These are phyloP conservation scores for Neocrepidodera transversa DNA, from an alignment of 2,888 invertebrate genomes.

Conservation along the genomic window DNA sequence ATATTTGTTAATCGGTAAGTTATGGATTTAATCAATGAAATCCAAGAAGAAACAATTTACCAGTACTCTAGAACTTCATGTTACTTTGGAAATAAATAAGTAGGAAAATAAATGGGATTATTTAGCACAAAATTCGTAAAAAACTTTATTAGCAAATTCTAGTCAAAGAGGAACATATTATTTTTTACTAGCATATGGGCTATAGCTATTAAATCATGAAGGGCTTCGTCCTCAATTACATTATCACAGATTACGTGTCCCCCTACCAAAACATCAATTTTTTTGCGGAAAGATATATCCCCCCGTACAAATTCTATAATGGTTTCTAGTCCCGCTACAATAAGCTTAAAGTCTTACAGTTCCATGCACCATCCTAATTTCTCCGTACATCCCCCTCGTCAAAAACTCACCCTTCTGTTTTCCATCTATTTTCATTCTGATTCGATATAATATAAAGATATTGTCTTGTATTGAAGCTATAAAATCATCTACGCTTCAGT, in stretches of 20 bases:
- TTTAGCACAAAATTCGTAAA: too few relatives aligned
- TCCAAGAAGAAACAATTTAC: too few relatives aligned
- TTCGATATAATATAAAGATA: constrained; percentile 47
- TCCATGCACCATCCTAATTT: constrained; percentile 40
- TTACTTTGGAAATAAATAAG: too few relatives aligned
- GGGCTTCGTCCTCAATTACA: neutral
- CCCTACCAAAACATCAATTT: constrained; percentile 10
- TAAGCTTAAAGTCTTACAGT: constrained; percentile 31
- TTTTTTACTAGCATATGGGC: too few relatives aligned
- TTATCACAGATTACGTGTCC: neutral
- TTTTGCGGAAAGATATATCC: neutral
- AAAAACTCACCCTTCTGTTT: constrained; percentile 48
- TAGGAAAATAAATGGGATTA: too few relatives aligned
- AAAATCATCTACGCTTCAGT: constrained; percentile 44
- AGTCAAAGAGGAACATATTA: too few relatives aligned
- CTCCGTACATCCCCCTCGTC: constrained; percentile 38
- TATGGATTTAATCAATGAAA: too few relatives aligned
- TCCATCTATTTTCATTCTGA: constrained; percentile 53
- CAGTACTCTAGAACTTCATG: too few relatives aligned
- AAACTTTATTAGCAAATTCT: too few relatives aligned
- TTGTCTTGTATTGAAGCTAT: constrained; percentile 44
- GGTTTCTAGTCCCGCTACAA: constrained; percentile 37
- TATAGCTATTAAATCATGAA: neutral
- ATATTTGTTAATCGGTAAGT: too few relatives aligned
- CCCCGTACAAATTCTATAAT: constrained; percentile 41